A percentile compares a stretch with the other conserved stretches of the same genome.
phyloP scores from a whole-genome alignment of 2,113 vertebrate species.

The Hemiscyllium ocellatum region DNA sequence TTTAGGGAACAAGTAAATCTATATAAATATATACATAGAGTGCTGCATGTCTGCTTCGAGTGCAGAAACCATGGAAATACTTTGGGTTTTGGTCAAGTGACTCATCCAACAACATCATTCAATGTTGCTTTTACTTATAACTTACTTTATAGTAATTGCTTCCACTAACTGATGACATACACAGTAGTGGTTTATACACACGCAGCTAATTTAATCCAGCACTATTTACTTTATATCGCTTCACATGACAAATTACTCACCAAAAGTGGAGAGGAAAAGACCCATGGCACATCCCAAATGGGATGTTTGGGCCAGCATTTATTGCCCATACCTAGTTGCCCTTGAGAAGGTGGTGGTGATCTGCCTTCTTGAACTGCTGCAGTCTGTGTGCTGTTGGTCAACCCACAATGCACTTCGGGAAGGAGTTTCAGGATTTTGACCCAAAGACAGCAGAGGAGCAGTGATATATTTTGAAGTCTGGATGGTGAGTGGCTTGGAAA shows the following conservation, averaged over 20 bases:
- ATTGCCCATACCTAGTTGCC: no score
- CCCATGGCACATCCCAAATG: not conserved
- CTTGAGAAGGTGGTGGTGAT: no score
- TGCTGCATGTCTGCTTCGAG: not conserved
- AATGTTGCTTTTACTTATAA: not conserved
- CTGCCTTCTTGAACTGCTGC: no score
- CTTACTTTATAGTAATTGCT: conserved; percentile 22
- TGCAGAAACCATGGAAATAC: not conserved
- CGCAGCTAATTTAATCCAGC: conserved; percentile 7
- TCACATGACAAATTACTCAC: not conserved
- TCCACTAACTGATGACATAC: conserved; percentile 14
- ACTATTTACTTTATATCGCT: not conserved
- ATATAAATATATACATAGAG: not conserved
- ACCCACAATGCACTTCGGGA: no score
- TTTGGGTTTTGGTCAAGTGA: conserved; percentile 22
- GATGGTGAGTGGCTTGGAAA: no score
- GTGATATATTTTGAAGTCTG: no score
- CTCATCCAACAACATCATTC: conserved; percentile 27
- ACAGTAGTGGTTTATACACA: not conserved
- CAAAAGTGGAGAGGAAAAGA: not conserved
- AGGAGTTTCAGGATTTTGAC: no score
- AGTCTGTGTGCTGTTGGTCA: no score
- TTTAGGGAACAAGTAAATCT: not conserved
- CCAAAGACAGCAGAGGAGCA: no score
- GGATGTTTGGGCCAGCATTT: no score